These are phyloP conservation scores for Neolamprologus sp. DNA, from an alignment of 2,113 vertebrate species.

Conservation along the genomic window DNA sequence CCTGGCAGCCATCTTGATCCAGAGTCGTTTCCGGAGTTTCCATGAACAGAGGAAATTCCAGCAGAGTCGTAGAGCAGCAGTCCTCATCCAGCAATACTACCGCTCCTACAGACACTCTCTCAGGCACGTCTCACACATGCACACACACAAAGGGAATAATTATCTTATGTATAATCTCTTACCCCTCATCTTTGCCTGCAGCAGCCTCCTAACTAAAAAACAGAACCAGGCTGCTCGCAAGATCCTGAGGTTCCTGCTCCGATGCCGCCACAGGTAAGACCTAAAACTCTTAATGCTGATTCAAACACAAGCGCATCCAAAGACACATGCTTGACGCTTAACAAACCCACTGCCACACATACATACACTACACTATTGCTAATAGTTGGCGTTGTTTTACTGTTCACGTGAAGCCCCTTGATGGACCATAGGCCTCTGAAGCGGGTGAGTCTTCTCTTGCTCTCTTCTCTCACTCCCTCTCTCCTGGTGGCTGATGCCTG, in stretches of 20 bases:
- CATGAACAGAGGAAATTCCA: constrained; percentile 96
- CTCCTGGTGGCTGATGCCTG: constrained; percentile 81
- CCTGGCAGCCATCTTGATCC: constrained; percentile 98
- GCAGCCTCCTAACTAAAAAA: constrained; percentile 96
- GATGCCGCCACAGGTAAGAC: constrained; percentile 94
- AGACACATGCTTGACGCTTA: not conserved
- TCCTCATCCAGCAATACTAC: constrained; percentile 98
- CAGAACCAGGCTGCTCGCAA: constrained; percentile 99
- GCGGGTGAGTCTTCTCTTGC: constrained; percentile 85
- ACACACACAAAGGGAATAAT: not conserved
- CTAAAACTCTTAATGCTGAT: not conserved
- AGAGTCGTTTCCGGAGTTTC: constrained; percentile 99
- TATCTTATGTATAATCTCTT: not conserved
- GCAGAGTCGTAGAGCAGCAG: constrained; percentile 91
- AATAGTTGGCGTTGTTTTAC: constrained; percentile 99
- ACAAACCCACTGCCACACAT: constrained; percentile 18
- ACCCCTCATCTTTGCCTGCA: constrained; percentile 63
- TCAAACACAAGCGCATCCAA: not conserved
- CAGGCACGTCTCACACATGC: constrained; percentile 56
- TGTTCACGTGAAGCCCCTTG: constrained; percentile 95
- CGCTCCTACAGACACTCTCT: constrained; percentile 93
- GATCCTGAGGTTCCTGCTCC: constrained; percentile 97
- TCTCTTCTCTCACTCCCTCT: constrained; percentile 33
- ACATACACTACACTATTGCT: constrained; percentile 70
- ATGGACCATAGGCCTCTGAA: constrained; percentile 99